Conservation (phyloP, 2,113 vertebrate genomes). For the Chaetops frenatus region DNA sequence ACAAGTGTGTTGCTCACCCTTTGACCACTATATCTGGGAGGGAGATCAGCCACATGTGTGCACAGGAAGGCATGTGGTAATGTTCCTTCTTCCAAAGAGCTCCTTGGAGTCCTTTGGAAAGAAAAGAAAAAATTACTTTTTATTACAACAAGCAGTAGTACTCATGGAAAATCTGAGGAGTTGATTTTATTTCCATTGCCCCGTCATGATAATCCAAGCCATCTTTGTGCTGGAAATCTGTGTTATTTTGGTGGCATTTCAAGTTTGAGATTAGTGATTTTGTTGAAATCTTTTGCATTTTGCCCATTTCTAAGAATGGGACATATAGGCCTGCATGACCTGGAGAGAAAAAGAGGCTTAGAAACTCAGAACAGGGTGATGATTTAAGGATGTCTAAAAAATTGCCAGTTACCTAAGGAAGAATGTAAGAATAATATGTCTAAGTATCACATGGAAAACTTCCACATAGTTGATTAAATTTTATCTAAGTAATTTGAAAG, state of each 20-base stretch:
- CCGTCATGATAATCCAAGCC: neutral
- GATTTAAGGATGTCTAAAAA: neutral
- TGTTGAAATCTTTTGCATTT: neutral
- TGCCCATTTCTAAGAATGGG: neutral
- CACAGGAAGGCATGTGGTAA: rapidly evolving
- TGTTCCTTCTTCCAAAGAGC: neutral
- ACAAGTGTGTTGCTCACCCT: neutral
- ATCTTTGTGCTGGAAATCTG: neutral
- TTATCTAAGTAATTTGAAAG: neutral
- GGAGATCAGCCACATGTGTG: neutral
- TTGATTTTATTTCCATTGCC: neutral
- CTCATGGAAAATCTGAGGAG: neutral
- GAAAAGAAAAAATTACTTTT: neutral
- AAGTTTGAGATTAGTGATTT: neutral
- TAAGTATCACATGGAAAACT: neutral
- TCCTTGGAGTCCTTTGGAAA: neutral
- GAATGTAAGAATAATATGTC: neutral
- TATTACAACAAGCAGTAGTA: neutral
- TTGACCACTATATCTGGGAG: neutral
- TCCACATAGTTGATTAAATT: neutral
- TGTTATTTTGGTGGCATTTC: neutral
- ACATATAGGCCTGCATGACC: neutral
- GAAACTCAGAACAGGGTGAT: neutral
- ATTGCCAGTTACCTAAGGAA: neutral
- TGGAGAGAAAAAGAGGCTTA: neutral